Base-by-base conservation (phyloP, 2,888 invertebrate species). In the Ectemnius lituratus region DNA sequence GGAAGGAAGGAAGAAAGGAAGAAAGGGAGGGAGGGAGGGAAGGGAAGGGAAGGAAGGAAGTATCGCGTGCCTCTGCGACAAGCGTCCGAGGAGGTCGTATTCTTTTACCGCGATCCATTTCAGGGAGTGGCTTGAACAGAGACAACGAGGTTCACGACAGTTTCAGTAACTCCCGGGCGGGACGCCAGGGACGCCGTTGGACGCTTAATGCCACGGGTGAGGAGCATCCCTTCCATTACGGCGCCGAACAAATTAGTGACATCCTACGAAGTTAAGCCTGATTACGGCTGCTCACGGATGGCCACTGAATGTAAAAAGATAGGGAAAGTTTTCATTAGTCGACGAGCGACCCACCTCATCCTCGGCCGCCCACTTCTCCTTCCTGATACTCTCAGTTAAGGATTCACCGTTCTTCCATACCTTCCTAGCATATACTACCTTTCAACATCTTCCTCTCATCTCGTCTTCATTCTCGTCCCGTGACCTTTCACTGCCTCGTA, bases 171-270 rank as follows among this genome's bases (percentile, higher is more conserved):
- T 69, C 52, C 27, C 47, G 5, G 37, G 37, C 37, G 11, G 37
- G 37, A 11, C 5, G 8, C 11, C 2, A 8, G 6, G 6, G 37
- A 8, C 6, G 11, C 37, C 8, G 8, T 11, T 6, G 37, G 6
- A 37, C 37, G 37, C 37, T 37, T 37, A 37, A 37, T 37, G 37
- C 37, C 37, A 37, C 37, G 37, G 37, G 37, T 11, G 37, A 37
- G 37, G n/a, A 49, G 58, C 69, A 60, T 65, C 63, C 45, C 58
- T 56, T 62, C 64, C 52, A n/a, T 47, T 61, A 62, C 68, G 67
- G 70, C 61, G 67, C 76, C 75, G 81, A 82, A 81, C 81, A 86
- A 88, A 88, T 88, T 87, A 85, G 83, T 81, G 81, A 83, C 80
- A 75, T 81, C 79, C 76, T 78, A 69, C 71, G 79, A 78, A 84